Evolutionary conservation across 2,113 vertebrate species (phyloP), one percentile per base, ranked within the genome.

Genomic region (Microtus pennsylvanicus): DNA sequence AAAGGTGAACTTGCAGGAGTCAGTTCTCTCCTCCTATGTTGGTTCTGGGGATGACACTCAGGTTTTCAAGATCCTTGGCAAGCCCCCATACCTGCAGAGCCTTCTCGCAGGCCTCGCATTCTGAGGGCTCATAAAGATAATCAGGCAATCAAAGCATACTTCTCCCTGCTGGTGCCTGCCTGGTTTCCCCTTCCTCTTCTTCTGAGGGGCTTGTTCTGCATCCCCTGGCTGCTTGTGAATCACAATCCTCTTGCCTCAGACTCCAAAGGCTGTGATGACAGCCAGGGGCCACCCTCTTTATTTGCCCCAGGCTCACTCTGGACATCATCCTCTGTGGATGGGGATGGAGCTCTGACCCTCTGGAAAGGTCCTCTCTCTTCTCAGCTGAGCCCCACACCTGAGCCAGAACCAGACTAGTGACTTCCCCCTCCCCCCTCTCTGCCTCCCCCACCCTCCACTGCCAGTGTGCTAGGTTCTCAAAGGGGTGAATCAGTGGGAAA

Each of bases 321-420:
- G 86, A 12, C 1, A 2, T 11, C 35, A 17, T 1, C 65, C 7
- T 61, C 42, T 4, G 50, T 58, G 5, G 42, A 63, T 2, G 42
- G 0, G 3, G 22, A 69, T 3, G 21, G 83, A 35, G 12, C 22
- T 78, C 17, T 14, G 35, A 6, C 26, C 10, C 21, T 47, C 33
- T 38, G 0, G 0, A 13, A 30, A 38, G 7, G 19, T 13, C 0
- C 11, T 9, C 9, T 30, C 42, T 12, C 9, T 11, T 10, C 28
- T 55, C 30, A 6, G 30, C 22, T 16, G 9, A 0, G 42, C 47
- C 26, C 1, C 3, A 4, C 26, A 7, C 17, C 63, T 28, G 45
- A 65, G 33, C 42, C 85, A 70, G 33, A 45, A 33, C 11, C 63
- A 30, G 1, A 16, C 75, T 33, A n/a, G 26, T 14, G 24, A 11